Evolutionary conservation across 1,140 invertebrate genomes (phyloP), one percentile per base, ranked within the genome.

Genomic region (Drosophila arizonae): DNA sequence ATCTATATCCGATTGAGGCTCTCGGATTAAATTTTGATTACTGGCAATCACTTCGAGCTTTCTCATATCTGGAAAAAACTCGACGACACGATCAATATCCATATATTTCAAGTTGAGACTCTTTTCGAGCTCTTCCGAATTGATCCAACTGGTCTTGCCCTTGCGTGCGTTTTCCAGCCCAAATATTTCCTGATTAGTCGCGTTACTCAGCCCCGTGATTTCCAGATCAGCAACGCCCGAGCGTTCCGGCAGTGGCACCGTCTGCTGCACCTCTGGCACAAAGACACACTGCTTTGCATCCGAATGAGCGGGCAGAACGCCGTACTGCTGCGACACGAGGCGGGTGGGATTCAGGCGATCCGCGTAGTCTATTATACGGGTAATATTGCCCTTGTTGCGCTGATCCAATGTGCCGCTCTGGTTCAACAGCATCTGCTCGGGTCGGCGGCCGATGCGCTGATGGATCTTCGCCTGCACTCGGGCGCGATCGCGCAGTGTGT

Each of bases 371-470:
- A 91, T 57, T 0, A 91, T n/a, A 8, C 86, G 76, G 17, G 70
- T 45, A 0, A 91, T 41, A 1, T 61, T 86, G 26, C 79, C 77
- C 11, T 72, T 81, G 6, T 91, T 80, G 1, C 77, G 71, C 8
- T 72, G 71, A 3, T 75, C 80, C 21, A 81, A 56, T 0, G 77
- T 76, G 9, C 51, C 30, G 10, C 69, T 68, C 13, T 72, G 45
- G 76, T 90, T 90, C 52, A 75, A 74, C 0, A 88, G 69, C 61
- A 91, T 81, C 51, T 88, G 73, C 0, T 67, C 15, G 4, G 82
- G 72, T 0, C n/a, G 52, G 6, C 80, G 76, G 0, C 78, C 82
- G 0, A 64, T 70, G 28, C 62, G 65, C 0, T 45, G 33, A 5
- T 36, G 43, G 9, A 91, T 90, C 41, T 55, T 79, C 0, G n/a